A percentile compares a stretch with the other conserved stretches of the same genome.
Conservation (phyloP, 2,888 invertebrate species). For the Lycocerus yunnanus region DNA sequence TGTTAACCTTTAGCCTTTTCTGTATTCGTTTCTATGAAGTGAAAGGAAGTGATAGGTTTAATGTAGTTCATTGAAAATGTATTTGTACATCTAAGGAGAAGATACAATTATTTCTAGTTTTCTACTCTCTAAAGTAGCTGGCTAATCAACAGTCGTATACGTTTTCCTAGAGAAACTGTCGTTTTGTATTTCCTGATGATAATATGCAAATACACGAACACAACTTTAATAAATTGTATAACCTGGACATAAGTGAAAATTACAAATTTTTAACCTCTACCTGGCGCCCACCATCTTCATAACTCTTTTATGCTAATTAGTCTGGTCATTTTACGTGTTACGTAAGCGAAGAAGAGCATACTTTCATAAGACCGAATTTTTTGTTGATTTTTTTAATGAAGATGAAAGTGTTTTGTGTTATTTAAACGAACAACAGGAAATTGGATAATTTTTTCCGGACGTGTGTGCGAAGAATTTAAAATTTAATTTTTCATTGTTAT, state of each 20-base stretch:
- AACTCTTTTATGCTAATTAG: not conserved
- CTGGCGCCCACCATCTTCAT: not conserved
- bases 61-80: conserved; percentile 4
- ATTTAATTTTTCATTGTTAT: not conserved
- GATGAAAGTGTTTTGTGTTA: not conserved
- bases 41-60: conserved; percentile 5
- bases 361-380: not conserved
- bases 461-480: not conserved
- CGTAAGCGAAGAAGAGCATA: not conserved
- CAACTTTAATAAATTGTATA: not conserved
- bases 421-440: not conserved
- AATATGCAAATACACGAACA: not conserved
- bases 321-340: not conserved
- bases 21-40: not conserved
- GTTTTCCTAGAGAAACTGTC: not conserved
- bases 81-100: conserved; percentile 2
- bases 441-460: not conserved
- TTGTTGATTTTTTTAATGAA: not conserved
- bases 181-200: not conserved
- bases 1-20: not conserved
- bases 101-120: conserved; percentile 1
- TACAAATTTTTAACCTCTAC: not conserved
- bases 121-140: not conserved
- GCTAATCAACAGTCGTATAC: not conserved
- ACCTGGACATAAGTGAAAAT: not conserved